Evolutionary conservation across 2,113 vertebrate genomes (phyloP), one percentile per base, ranked within the genome.

Genomic region (Psephotus haematonotus): DNA sequence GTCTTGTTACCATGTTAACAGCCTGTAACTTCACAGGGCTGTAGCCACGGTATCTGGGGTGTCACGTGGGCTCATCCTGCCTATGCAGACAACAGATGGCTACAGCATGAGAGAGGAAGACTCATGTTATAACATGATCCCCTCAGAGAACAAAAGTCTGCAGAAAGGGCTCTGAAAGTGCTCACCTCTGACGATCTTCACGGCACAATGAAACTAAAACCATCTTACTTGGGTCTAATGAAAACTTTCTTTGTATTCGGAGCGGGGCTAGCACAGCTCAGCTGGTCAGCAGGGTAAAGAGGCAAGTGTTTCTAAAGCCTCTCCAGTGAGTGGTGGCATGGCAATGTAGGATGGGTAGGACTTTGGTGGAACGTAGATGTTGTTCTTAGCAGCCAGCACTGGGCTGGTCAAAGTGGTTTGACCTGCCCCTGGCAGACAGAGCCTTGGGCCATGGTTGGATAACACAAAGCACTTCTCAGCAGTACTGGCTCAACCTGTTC

Each of bases 361-460:
- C 50, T 50, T 65, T 1, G 35, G 77, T 83, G 90, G 76, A 90
- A 89, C 29, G 1, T 53, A 64, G 77, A 24, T 81, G 82, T 63
- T 94, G 85, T 90, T 93, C 64, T 79, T 52, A 50, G 85, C 87
- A 94, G 92, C 90, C 1, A 2, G 71, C 25, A 4, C 50, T 44
- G 7, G 83, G 86, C 93, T 92, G 93, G 91, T 92, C 95, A 84
- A 91, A 68, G 96, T 91, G 89, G 95, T 97, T 97, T 4, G 3
- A 95, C 95, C 94, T 96, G 95, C 86, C 91, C 60, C 35, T 0
- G 1, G 86, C 89, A 95, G 96, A 92, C 96, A 91, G 94, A 87
- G 95, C 94, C 95, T 75, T 91, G 93, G 95, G 96, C 86, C 94
- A 95, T 3, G 11, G 81, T 84, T 96, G 95, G 86, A 95, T 93